Evolutionary conservation across 92 coral and sea anemone genomes (phyloP).

Genomic region (Porites evermanni): DNA sequence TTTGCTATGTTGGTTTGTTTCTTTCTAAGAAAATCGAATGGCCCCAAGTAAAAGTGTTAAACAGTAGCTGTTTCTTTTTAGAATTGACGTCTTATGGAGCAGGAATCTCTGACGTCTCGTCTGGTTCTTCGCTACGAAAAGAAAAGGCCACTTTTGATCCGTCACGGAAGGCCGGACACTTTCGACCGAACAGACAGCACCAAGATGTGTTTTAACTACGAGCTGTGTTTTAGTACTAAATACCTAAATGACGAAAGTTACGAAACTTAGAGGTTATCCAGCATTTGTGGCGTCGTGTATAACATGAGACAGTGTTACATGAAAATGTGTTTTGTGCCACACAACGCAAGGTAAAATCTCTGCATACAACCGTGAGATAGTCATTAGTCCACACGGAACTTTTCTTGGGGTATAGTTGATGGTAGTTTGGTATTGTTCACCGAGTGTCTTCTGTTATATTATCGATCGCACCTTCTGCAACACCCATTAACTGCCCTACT

Average conservation of each 20-base stretch:
- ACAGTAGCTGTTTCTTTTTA: background rate
- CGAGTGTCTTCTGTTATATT: too few relatives aligned
- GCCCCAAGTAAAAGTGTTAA: background rate
- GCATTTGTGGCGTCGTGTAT: background rate
- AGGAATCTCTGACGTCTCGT: constrained; percentile 1
- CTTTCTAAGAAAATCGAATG: too few relatives aligned
- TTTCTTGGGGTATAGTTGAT: too few relatives aligned
- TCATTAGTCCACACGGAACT: too few relatives aligned
- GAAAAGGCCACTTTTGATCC: constrained; percentile 22
- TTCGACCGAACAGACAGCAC: constrained; percentile 15
- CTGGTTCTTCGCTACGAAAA: constrained; percentile 27
- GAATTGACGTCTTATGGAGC: constrained; percentile 11
- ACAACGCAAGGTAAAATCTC: background rate
- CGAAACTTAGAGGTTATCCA: background rate
- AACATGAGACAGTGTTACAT: background rate
- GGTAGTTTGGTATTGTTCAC: too few relatives aligned
- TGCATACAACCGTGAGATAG: background rate
- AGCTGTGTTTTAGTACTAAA: background rate
- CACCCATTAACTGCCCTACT: too few relatives aligned
- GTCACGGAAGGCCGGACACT: constrained; percentile 19
- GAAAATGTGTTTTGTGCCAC: background rate
- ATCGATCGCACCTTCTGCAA: too few relatives aligned
- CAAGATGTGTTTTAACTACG: constrained; percentile 23
- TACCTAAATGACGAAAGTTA: background rate
- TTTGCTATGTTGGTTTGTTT: too few relatives aligned